Evolutionary conservation across 2,113 vertebrate species (phyloP).

Genomic region (Nerophis ophidion): DNA sequence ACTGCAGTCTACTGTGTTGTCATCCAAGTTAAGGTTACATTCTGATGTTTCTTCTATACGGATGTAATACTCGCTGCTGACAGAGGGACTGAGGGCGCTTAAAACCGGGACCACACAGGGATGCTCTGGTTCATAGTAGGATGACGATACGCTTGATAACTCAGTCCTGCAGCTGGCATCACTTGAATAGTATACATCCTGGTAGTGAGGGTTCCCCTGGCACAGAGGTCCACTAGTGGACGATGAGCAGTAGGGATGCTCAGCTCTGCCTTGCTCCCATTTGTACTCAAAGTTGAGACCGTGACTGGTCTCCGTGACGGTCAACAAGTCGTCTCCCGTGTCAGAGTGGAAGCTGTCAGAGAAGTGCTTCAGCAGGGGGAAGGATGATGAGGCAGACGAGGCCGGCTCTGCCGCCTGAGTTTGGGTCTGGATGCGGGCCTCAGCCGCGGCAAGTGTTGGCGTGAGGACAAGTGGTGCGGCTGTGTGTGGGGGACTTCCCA

Average conservation of each 20-base stretch:
- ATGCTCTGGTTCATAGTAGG: constrained; percentile 79
- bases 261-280: constrained; percentile 83
- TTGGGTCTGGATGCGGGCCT: constrained; percentile 26
- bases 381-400: constrained; percentile 79
- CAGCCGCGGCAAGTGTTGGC: constrained; percentile 27
- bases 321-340: constrained; percentile 85
- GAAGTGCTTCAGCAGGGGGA: constrained; percentile 92
- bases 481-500: constrained; percentile 57
- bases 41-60: constrained; percentile 86
- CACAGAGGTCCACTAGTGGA: constrained; percentile 73
- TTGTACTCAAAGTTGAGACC: constrained; percentile 97
- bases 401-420: constrained; percentile 67
- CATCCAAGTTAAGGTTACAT: constrained; percentile 77
- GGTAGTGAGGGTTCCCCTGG: constrained; percentile 77
- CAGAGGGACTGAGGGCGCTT: constrained; percentile 89
- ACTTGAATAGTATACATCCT: constrained; percentile 81
- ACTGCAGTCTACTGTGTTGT: constrained; percentile 70
- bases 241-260: constrained; percentile 74
- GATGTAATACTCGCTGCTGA: constrained; percentile 95
- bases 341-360: constrained; percentile 84
- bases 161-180: constrained; percentile 60
- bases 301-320: constrained; percentile 90
- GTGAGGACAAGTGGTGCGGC: constrained; percentile 45
- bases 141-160: constrained; percentile 76
- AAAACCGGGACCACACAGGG: constrained; percentile 87